Percentiles rank a stretch among this genome's conserved stretches.
phyloP scores from a whole-genome alignment of 2,113 vertebrate genomes.

The Cyanistes caeruleus region DNA sequence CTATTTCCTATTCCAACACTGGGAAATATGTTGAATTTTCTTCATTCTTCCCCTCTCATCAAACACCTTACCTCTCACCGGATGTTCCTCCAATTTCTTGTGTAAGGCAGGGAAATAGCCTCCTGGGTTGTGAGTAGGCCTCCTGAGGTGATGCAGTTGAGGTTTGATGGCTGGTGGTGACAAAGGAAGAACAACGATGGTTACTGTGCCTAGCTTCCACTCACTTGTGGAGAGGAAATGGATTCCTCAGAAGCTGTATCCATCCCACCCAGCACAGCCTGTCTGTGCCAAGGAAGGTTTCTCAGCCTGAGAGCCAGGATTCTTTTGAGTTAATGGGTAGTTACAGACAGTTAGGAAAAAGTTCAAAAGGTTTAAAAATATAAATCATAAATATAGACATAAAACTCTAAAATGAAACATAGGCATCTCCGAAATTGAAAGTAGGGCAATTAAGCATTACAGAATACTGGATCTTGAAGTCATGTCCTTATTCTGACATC shows the following conservation, averaged over 20 bases:
- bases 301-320: background rate
- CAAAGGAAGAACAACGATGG: background rate
- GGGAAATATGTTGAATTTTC: constrained; percentile 87
- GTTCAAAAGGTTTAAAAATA: background rate
- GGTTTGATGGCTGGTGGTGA: constrained; percentile 72
- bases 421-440: background rate
- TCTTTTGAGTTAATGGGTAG: background rate
- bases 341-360: background rate
- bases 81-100: constrained; percentile 75
- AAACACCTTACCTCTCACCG: constrained; percentile 70
- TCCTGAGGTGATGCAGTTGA: constrained; percentile 76
- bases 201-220: background rate
- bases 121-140: constrained; percentile 77
- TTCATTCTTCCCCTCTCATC: constrained; percentile 87
- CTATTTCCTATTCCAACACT: constrained; percentile 81
- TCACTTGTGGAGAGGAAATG: background rate
- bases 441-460: background rate
- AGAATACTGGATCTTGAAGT: background rate
- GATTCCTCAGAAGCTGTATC: background rate
- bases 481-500: background rate
- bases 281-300: background rate
- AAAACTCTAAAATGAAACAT: background rate
- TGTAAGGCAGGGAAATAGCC: constrained; percentile 66
- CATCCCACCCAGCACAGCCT: background rate
- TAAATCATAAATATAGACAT: background rate